Conservation (phyloP, 2,888 invertebrate species). For the Lithophane socia region DNA sequence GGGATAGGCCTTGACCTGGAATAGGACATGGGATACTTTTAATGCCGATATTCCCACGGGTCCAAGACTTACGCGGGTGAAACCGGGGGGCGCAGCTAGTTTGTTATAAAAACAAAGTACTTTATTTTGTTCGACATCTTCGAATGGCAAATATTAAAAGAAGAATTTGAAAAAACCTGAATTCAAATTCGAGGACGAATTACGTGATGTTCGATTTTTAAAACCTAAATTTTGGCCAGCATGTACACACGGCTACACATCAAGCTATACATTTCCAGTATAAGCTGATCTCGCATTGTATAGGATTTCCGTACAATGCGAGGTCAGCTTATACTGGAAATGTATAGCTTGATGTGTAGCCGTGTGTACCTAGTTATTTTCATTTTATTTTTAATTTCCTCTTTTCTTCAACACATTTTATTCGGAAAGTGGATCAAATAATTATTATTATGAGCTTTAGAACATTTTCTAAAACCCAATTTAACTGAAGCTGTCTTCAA, state of each 20-base stretch:
- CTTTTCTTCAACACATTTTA: background rate
- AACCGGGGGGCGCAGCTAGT: no score
- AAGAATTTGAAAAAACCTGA: background rate
- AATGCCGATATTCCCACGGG: no score
- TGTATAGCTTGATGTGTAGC: no score
- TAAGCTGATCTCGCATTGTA: no score
- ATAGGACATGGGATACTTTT: no score
- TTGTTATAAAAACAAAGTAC: background rate
- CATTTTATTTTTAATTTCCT: background rate
- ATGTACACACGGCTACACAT: no score
- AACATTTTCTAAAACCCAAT: slow-evolving; percentile 14
- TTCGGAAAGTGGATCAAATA: background rate
- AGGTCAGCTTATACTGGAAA: no score
- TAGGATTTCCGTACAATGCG: no score
- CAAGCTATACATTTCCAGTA: no score
- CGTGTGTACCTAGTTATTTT: background rate
- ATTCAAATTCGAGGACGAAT: background rate
- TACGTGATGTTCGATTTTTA: slow-evolving; percentile 7
- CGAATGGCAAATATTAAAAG: background rate
- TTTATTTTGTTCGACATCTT: background rate
- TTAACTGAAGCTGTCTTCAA: slow-evolving; percentile 31
- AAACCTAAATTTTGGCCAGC: background rate
- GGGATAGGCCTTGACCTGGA: no score
- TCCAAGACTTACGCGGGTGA: no score
- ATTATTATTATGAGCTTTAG: slow-evolving; percentile 3